Percentiles rank a stretch among this genome's conserved stretches.
Evolutionary conservation across 2,797 vertebrate species (phyloP).

Genomic region (Smutsia gigantea): DNA sequence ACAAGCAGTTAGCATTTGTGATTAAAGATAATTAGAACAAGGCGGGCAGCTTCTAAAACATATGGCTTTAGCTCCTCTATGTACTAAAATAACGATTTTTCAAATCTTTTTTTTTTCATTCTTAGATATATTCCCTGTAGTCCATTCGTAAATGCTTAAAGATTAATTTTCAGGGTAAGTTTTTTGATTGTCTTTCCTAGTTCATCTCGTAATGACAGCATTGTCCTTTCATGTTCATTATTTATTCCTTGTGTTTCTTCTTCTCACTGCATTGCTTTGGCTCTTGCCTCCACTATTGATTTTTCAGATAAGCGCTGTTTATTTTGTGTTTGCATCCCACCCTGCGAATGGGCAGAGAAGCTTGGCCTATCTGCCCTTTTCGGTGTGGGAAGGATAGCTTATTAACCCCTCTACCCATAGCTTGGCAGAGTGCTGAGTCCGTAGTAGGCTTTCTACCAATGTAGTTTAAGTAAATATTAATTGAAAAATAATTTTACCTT

Average conservation of each 20-base stretch:
- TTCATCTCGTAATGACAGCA: constrained; percentile 11
- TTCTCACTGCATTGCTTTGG: neutral
- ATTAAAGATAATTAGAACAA: constrained; percentile 59
- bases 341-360: neutral
- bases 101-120: neutral
- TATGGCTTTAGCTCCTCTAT: neutral
- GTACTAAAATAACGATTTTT: constrained; percentile 27
- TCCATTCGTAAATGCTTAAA: constrained; percentile 44
- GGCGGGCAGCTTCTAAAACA: constrained; percentile 64
- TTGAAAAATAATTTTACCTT: constrained; percentile 23
- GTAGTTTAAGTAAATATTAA: neutral
- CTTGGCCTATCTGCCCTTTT: neutral
- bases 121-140: neutral
- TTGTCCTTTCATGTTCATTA: constrained; percentile 14
- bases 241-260: constrained; percentile 19
- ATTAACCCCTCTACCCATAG: neutral
- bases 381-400: neutral
- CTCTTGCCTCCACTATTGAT: neutral
- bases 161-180: neutral
- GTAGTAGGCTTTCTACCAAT: neutral
- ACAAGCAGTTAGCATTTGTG: neutral
- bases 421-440: neutral
- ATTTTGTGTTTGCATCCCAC: constrained; percentile 8
- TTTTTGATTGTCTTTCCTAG: neutral
- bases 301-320: constrained; percentile 6